These are phyloP conservation scores for Nixonia krombeini DNA, from an alignment of 1,140 invertebrate species.

Conservation along the genomic window DNA sequence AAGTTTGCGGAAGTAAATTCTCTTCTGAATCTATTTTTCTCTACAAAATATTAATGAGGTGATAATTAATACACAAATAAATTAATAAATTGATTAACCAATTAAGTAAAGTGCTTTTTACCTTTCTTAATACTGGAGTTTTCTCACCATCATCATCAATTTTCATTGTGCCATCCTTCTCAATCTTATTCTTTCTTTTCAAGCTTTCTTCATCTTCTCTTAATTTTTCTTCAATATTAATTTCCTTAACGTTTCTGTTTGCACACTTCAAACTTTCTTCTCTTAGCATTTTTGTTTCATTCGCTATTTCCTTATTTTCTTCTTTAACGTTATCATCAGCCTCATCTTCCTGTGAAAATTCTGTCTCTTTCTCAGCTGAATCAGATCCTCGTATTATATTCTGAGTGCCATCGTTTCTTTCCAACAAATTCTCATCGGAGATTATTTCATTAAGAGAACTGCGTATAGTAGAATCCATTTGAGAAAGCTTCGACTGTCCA, in stretches of 20 bases:
- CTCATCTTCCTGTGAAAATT: conserved; percentile 21
- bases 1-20: neutral
- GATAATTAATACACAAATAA: neutral
- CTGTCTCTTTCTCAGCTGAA: conserved; percentile 25
- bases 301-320: neutral
- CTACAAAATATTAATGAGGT: neutral
- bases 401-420: conserved; percentile 8
- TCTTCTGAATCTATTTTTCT: too few relatives aligned
- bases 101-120: too few relatives aligned
- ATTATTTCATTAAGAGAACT: conserved; percentile 58
- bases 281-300: conserved; percentile 1
- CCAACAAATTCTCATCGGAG: conserved; percentile 38
- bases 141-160: neutral
- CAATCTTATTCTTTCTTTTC: conserved; percentile 2
- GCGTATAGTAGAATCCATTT: conserved; percentile 47
- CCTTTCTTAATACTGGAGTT: too few relatives aligned
- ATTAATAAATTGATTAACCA: too few relatives aligned
- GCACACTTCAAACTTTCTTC: conserved; percentile 6
- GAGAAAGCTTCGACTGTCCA: conserved; percentile 31
- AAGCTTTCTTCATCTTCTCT: neutral
- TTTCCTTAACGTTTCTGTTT: conserved; percentile 1
- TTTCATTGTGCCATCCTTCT: conserved; percentile 2
- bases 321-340: conserved; percentile 4
- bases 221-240: conserved; percentile 6
- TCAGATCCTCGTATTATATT: neutral